Percentiles rank a stretch among this genome's conserved stretches.
Evolutionary conservation across 2,797 vertebrate species (phyloP).

Genomic region (Bryconaethiops microstoma): DNA sequence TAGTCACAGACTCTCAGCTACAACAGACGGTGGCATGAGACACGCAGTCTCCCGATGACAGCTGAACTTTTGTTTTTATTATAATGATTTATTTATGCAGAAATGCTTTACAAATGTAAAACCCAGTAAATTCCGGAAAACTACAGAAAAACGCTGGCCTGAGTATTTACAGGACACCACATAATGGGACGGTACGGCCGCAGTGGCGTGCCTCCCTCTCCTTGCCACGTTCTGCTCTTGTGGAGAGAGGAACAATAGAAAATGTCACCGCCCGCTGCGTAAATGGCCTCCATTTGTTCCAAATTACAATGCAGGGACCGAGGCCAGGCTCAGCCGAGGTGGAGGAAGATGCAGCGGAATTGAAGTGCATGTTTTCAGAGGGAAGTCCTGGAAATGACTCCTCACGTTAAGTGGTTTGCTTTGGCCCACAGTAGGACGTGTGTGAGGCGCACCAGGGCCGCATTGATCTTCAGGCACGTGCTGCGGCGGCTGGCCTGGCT

Average conservation of each 20-base stretch:
- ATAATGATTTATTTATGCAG: no score
- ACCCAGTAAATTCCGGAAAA: neutral
- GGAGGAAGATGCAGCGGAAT: conserved; percentile 8
- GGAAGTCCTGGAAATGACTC: conserved; percentile 51
- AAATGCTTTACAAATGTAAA: no score
- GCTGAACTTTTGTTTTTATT: no score
- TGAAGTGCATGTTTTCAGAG: conserved; percentile 51
- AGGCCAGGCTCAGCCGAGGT: conserved; percentile 30
- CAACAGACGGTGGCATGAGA: no score
- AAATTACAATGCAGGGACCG: conserved; percentile 44
- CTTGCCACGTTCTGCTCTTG: conserved; percentile 42
- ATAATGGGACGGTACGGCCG: conserved; percentile 10
- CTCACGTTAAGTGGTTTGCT: conserved; percentile 54
- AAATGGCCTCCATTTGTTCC: conserved; percentile 53
- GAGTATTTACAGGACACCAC: neutral
- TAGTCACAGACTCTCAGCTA: no score
- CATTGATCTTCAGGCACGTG: conserved; percentile 51
- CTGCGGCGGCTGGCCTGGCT: conserved; percentile 42
- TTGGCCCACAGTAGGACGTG: conserved; percentile 47
- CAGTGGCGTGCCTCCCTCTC: conserved; percentile 1
- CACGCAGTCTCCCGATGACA: no score
- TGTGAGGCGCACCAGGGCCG: conserved; percentile 14
- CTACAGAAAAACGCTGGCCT: neutral
- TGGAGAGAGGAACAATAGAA: conserved; percentile 39
- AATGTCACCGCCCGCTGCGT: conserved; percentile 51